Evolutionary conservation across 35 echinoderm and acorn worm species (phyloP), one percentile per base, ranked within the genome.

Genomic region (Hemicentrotus pulcherrimus): DNA sequence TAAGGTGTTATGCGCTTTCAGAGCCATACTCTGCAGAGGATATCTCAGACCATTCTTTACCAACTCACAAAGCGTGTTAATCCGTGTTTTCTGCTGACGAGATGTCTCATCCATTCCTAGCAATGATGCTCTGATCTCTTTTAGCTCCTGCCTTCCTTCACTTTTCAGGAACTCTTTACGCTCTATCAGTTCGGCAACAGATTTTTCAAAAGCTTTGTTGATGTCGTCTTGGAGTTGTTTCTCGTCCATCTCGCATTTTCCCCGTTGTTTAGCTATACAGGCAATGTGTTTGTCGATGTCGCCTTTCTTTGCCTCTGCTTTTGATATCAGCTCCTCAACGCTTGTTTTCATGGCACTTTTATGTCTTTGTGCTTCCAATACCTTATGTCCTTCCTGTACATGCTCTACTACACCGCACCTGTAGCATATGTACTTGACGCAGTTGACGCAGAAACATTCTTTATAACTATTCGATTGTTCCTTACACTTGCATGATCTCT

Each of bases 361-460:
- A 47, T 90, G 88, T 5, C 3, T 4, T 47, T 90, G 19, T 24
- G 30, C 31, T 41, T 90, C 88, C 32, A 45, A 28, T 13, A 90
- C 88, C 32, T 32, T 47, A 9, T 90, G 88, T 18, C 88, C 88
- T 18, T 90, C 88, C 19, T 90, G 88, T 28, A 78, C 65, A 78
- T 78, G 65, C 65, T 78, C 65, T 28, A 22, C 65, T 22, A 78
- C 28, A 41, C 88, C 46, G 32, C 88, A 90, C 32, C 24, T 15
- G 46, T 47, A 47, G 88, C 88, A 90, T 33, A 90, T 47, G 88
- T 90, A 90, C 88, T 15, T 90, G 12, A 19, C 46, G 31, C 88
- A 90, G 46, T 90, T 30, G 88, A 41, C 88, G 88, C 88, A 90
- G 88, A 90, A 33, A 33, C 46, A 33, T 90, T 90, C 88, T 16